phyloP scores from a whole-genome alignment of 2,113 vertebrate species.

The Dasypus novemcinctus region DNA sequence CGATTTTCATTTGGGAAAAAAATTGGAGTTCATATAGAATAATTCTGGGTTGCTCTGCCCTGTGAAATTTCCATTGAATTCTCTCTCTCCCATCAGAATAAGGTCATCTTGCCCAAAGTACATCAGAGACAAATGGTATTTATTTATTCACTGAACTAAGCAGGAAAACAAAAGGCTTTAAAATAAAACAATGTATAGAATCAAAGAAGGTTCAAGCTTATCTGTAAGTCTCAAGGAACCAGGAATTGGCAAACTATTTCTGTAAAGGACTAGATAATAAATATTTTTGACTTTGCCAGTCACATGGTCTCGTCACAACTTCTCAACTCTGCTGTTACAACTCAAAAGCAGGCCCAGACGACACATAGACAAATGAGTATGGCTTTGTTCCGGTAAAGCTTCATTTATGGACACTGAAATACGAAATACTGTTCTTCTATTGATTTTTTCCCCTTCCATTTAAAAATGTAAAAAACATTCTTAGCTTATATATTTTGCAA shows the following conservation, averaged over 20 bases:
- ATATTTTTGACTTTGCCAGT: not conserved
- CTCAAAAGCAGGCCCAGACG: not conserved
- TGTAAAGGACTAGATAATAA: not conserved
- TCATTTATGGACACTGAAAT: not conserved
- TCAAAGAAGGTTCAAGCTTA: not conserved
- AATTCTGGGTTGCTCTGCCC: not conserved
- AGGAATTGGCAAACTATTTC: not conserved
- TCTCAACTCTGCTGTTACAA: too few relatives aligned
- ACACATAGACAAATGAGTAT: not conserved
- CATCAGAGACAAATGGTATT: not conserved
- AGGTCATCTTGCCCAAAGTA: not conserved
- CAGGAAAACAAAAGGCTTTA: not conserved
- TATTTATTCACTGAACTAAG: constrained; percentile 10
- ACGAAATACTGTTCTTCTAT: not conserved
- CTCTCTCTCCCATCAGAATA: not conserved
- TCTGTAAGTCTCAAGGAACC: not conserved
- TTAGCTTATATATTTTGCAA: not conserved
- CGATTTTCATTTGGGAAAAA: constrained; percentile 25
- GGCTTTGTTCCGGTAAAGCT: not conserved
- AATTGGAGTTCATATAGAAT: not conserved
- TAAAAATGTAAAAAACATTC: not conserved
- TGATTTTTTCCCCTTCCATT: not conserved
- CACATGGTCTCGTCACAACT: not conserved
- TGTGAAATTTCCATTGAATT: constrained; percentile 16
- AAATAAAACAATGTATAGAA: not conserved